Percentiles rank a stretch among this genome's conserved stretches.
These are phyloP conservation scores for Acanthococcus lagerstroemiae DNA, from an alignment of 2,888 invertebrate species.

Conservation along the genomic window DNA sequence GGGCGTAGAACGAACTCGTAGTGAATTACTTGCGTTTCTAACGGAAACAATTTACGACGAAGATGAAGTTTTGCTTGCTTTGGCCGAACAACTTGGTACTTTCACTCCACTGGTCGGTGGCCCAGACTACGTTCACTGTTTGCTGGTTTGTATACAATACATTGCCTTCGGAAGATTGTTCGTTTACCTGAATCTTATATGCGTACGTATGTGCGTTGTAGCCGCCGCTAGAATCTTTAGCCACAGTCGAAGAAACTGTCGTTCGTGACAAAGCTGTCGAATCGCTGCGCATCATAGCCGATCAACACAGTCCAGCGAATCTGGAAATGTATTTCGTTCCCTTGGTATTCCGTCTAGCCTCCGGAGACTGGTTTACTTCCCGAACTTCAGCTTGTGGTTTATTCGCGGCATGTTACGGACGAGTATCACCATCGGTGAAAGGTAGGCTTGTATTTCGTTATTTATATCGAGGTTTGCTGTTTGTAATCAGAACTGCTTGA, in stretches of 20 bases:
- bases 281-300: constrained; percentile 78
- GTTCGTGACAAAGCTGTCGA: constrained; percentile 99
- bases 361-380: constrained; percentile 93
- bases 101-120: constrained; percentile 96
- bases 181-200: background rate
- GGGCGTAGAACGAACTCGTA: constrained; percentile 89
- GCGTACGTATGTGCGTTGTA: constrained; percentile 34
- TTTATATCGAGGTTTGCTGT: background rate
- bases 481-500: background rate
- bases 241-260: constrained; percentile 98
- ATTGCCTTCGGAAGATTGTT: background rate
- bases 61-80: constrained; percentile 93
- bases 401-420: constrained; percentile 69
- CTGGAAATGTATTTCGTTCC: constrained; percentile 94
- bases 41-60: constrained; percentile 99
- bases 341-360: constrained; percentile 78
- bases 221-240: constrained; percentile 90
- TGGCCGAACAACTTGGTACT: constrained; percentile 95
- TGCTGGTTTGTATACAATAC: constrained; percentile 49
- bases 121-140: constrained; percentile 87
- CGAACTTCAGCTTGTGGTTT: constrained; percentile 87
- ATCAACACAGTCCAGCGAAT: constrained; percentile 85
- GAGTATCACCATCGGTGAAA: constrained; percentile 54
- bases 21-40: constrained; percentile 94
- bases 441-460: no score